Evolutionary conservation across 2,888 invertebrate genomes (phyloP).

Genomic region (Cosmia trapezina): DNA sequence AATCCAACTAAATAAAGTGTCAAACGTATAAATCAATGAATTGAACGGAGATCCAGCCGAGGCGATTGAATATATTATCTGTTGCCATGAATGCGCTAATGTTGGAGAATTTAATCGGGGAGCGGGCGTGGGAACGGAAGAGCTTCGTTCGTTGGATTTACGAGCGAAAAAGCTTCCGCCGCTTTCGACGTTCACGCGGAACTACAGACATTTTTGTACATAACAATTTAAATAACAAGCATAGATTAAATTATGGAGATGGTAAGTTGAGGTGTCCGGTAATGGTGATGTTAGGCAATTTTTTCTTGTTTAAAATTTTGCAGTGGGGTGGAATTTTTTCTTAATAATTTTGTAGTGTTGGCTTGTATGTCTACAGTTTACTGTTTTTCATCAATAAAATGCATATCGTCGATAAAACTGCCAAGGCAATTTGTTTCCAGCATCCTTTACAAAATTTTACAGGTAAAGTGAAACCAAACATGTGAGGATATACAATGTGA

Average conservation of each 20-base stretch:
- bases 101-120: slow-evolving; percentile 81
- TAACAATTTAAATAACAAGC: slow-evolving; percentile 67
- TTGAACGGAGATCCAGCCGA: slow-evolving; percentile 72
- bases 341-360: not conserved
- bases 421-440: not conserved
- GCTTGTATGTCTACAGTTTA: not conserved
- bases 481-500: slow-evolving; percentile 6
- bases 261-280: slow-evolving; percentile 23
- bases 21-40: slow-evolving; percentile 71
- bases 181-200: slow-evolving; percentile 70
- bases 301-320: slow-evolving; percentile 9
- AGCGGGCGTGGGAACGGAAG: slow-evolving; percentile 74
- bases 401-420: not conserved
- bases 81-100: slow-evolving; percentile 81
- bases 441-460: slow-evolving; percentile 20
- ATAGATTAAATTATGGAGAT: slow-evolving; percentile 61
- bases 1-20: slow-evolving; percentile 58
- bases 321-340: not conserved
- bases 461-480: slow-evolving; percentile 30
- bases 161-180: slow-evolving; percentile 81
- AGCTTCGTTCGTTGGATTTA: slow-evolving; percentile 78
- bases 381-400: not conserved
- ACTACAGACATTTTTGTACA: slow-evolving; percentile 70
- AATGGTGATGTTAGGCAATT: slow-evolving; percentile 3
- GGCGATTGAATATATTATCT: slow-evolving; percentile 80